Evolutionary conservation across 2,888 invertebrate species (phyloP).

Genomic region (Acrobeloides nanus): DNA sequence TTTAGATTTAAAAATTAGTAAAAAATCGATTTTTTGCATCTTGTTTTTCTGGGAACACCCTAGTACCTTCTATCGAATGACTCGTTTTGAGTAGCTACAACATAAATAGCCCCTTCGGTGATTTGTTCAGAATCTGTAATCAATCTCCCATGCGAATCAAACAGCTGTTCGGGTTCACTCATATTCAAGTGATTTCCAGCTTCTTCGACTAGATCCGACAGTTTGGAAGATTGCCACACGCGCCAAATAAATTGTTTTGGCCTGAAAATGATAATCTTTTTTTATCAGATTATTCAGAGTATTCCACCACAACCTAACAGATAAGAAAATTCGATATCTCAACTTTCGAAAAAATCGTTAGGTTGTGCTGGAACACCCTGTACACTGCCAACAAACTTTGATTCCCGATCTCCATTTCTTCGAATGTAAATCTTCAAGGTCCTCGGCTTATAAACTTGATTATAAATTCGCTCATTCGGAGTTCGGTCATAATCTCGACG

Average conservation of each 20-base stretch:
- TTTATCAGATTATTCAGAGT: no score
- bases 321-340: no score
- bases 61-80: slow-evolving; percentile 12
- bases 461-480: slow-evolving; percentile 11
- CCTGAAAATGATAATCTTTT: no score
- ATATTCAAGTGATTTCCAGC: slow-evolving; percentile 32
- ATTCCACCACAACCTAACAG: no score
- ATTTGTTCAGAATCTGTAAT: slow-evolving; percentile 33
- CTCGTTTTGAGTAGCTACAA: slow-evolving; percentile 7
- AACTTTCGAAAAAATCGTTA: no score
- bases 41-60: no score
- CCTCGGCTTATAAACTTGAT: slow-evolving; percentile 18
- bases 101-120: slow-evolving; percentile 30
- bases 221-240: slow-evolving; percentile 30
- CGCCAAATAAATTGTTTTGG: slow-evolving; percentile 39
- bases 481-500: slow-evolving; percentile 28
- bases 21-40: no score
- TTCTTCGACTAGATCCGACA: slow-evolving; percentile 32
- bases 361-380: no score
- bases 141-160: slow-evolving; percentile 23
- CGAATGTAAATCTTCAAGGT: slow-evolving; percentile 16
- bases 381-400: slow-evolving; percentile 4
- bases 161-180: slow-evolving; percentile 19
- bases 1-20: no score
- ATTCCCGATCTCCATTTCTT: slow-evolving; percentile 9